Base-by-base conservation (phyloP, 2,888 invertebrate species). In the Leucophenga maculata region DNA sequence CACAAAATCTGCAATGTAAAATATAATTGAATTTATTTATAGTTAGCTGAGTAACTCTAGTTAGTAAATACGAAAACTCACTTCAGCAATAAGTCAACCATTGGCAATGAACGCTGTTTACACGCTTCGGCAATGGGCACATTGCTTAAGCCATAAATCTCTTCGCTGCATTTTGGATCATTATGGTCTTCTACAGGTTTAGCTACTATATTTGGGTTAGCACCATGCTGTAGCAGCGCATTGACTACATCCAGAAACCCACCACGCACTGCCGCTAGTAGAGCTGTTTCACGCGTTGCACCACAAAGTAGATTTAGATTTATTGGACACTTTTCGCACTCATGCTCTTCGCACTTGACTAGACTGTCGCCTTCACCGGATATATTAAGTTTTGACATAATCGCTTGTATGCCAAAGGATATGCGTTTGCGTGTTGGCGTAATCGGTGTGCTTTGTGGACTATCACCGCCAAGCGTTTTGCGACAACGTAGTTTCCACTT, bases 401-500 rank as follows among this genome's bases (percentile, higher is more conserved):
- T 93, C 26, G 95, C 94, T 83, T 96, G 96, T 74, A 97, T 96
- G 0, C 96, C 96, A 80, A 94, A 93, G 0, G 96, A 96, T 77
- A 97, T 94, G 73, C 95, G 91, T 75, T 93, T 91, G 60, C 93
- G 92, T 2, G 90, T 92, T 9, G 87, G 86, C 60, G 88, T 88
- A 20, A 86, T 83, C n/a, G 86, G 85, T 81, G 83, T 90, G 73
- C 75, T 88, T 82, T 74, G 83, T 1, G 85, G 81, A 71, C 73
- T 77, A 59, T 74, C 68, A 1, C 75, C 76, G 4, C 70, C 65
- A 16, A 78, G 11, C 0, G 89, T 89, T 74, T 90, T 91, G 8
- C 84, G 88, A 20, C 86, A 86, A 85, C 91, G 92, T 0, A 94
- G 91, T 83, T 91, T 91, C 88, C 93, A 93, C 82, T 92, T 92